phyloP scores from a whole-genome alignment of 2,113 vertebrate genomes.

The Psephotus haematonotus region DNA sequence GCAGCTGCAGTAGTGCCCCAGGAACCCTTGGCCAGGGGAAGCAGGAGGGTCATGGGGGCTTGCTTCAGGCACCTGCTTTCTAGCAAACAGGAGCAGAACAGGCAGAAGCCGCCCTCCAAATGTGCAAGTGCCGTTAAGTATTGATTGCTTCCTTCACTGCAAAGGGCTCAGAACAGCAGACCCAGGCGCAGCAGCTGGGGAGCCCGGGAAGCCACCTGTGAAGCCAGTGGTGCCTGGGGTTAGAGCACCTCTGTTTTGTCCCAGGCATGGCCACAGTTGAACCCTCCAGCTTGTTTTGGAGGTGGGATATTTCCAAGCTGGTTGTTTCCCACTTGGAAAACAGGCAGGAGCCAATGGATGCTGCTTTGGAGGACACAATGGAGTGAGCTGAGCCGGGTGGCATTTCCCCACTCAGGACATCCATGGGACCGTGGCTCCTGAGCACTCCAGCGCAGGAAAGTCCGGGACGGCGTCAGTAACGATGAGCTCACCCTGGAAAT shows the following conservation, averaged over 20 bases:
- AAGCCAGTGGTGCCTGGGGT: background rate
- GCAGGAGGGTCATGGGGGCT: background rate
- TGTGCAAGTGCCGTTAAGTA: background rate
- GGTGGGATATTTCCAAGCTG: background rate
- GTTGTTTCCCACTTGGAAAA: background rate
- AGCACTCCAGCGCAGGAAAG: rapidly evolving
- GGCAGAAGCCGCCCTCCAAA: background rate
- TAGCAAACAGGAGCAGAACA: background rate
- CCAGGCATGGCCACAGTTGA: background rate
- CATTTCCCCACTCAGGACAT: background rate
- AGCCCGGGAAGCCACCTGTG: background rate
- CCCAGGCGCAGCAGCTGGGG: background rate
- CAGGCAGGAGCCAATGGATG: background rate
- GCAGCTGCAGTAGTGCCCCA: background rate
- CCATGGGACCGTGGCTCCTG: background rate
- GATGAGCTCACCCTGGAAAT: background rate
- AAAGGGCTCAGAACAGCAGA: background rate
- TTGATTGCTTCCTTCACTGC: rapidly evolving
- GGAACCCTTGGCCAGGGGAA: rapidly evolving
- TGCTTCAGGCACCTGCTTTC: background rate
- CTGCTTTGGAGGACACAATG: background rate
- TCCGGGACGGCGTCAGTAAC: rapidly evolving
- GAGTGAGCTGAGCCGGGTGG: background rate
- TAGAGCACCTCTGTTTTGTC: background rate
- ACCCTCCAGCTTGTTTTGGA: background rate